Evolutionary conservation across 2,888 invertebrate genomes (phyloP).

Genomic region (Drosophila demipolita): DNA sequence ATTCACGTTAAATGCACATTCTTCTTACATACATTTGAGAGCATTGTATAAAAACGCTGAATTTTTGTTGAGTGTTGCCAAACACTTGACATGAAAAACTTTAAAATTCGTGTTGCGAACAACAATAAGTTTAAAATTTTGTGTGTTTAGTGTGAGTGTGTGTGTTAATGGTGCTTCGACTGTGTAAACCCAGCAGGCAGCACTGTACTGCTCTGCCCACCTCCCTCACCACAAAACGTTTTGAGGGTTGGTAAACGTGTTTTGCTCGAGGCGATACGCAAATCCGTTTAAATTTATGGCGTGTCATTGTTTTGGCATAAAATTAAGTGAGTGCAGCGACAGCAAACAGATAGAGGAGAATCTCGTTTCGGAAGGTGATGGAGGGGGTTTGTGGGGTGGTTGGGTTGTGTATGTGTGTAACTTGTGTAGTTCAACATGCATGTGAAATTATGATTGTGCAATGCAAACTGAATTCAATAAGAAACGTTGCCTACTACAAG

Average conservation of each 20-base stretch:
- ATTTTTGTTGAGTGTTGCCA: conserved; percentile 31
- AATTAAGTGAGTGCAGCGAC: conserved; percentile 74
- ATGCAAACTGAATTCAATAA: conserved; percentile 64
- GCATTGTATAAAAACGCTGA: conserved; percentile 5
- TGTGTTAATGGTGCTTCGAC: conserved; percentile 23
- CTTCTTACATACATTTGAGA: neutral
- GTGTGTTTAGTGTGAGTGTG: conserved; percentile 5
- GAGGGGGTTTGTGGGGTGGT: no score
- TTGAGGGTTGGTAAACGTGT: conserved; percentile 44
- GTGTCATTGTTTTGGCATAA: conserved; percentile 81
- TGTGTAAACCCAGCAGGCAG: conserved; percentile 39
- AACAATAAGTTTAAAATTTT: conserved; percentile 17
- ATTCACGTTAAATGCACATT: neutral
- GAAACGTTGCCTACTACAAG: conserved; percentile 57
- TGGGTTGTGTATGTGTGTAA: conserved; percentile 12
- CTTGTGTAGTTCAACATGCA: conserved; percentile 70
- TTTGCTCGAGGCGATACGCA: conserved; percentile 68
- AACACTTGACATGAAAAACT: conserved; percentile 46
- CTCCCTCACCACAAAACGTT: neutral
- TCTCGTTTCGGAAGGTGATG: neutral
- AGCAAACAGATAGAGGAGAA: neutral
- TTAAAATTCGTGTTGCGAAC: conserved; percentile 17
- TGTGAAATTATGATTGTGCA: conserved; percentile 71
- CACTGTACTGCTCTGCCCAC: conserved; percentile 26
- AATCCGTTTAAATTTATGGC: conserved; percentile 81